phyloP scores from a whole-genome alignment of 1,140 invertebrate genomes.

The Hyphantria cunea region DNA sequence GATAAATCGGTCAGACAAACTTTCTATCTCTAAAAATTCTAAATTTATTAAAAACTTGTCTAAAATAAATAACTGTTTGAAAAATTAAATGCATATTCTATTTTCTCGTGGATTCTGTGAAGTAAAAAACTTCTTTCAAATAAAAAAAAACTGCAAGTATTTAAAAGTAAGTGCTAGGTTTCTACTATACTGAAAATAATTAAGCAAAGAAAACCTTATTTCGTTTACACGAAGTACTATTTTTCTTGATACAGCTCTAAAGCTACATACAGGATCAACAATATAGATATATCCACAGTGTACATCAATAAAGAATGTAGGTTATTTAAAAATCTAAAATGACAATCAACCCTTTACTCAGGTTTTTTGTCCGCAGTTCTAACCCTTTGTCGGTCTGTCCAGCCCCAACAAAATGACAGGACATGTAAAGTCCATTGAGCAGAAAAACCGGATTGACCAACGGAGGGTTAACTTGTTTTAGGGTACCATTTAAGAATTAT shows the following conservation, averaged over 20 bases:
- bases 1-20: too few relatives aligned
- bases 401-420: constrained; percentile 43
- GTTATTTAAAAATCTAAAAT: constrained; percentile 28
- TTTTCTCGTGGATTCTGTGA: too few relatives aligned
- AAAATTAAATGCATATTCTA: too few relatives aligned
- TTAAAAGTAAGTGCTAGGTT: too few relatives aligned
- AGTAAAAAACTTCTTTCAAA: too few relatives aligned
- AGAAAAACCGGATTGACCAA: constrained; percentile 47
- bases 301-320: constrained; percentile 22
- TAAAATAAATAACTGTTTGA: too few relatives aligned
- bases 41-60: too few relatives aligned
- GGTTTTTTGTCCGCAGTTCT: constrained; percentile 47
- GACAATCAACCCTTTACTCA: constrained; percentile 26
- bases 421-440: constrained; percentile 67
- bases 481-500: constrained; percentile 2
- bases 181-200: neutral
- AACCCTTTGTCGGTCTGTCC: constrained; percentile 34
- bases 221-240: neutral
- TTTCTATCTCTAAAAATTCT: too few relatives aligned
- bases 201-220: neutral
- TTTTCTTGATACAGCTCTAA: neutral
- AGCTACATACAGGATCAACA: neutral
- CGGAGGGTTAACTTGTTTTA: constrained; percentile 29
- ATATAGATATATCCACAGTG: neutral
- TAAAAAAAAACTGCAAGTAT: too few relatives aligned